Conservation (phyloP, 2,113 vertebrate species). For the Taxidea taxus region DNA sequence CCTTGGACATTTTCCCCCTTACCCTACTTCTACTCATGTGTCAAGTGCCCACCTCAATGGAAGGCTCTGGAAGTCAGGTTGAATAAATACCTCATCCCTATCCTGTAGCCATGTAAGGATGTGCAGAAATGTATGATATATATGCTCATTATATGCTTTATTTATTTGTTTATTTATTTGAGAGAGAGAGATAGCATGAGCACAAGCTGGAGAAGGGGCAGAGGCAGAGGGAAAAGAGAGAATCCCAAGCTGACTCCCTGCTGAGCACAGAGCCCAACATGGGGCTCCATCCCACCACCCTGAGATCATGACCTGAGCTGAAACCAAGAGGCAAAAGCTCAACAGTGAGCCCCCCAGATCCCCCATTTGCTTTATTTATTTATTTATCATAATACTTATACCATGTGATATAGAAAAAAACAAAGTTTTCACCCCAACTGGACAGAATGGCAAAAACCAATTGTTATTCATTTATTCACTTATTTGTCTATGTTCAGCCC, state of each 20-base stretch:
- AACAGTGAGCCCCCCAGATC: background rate
- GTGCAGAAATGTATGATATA: background rate
- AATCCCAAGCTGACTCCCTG: too few species aligned
- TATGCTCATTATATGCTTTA: background rate
- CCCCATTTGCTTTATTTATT: background rate
- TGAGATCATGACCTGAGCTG: background rate
- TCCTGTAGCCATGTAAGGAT: background rate
- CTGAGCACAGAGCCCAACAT: too few species aligned
- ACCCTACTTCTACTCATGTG: background rate
- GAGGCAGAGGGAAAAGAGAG: too few species aligned
- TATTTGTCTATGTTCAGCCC: background rate
- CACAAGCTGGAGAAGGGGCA: too few species aligned
- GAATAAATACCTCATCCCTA: background rate
- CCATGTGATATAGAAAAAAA: background rate
- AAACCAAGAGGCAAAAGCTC: background rate
- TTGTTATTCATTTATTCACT: background rate
- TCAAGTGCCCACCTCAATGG: background rate
- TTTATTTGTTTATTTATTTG: too few species aligned
- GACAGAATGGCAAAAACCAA: background rate
- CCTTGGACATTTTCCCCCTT: background rate
- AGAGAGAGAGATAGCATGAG: too few species aligned
- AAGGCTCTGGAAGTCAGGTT: background rate
- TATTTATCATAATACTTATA: background rate
- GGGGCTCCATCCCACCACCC: too few species aligned
- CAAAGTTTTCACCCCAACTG: background rate